A percentile compares a stretch with the other conserved stretches of the same genome.
Evolutionary conservation across 2,888 invertebrate species (phyloP).

Genomic region (Homarus gammarus): DNA sequence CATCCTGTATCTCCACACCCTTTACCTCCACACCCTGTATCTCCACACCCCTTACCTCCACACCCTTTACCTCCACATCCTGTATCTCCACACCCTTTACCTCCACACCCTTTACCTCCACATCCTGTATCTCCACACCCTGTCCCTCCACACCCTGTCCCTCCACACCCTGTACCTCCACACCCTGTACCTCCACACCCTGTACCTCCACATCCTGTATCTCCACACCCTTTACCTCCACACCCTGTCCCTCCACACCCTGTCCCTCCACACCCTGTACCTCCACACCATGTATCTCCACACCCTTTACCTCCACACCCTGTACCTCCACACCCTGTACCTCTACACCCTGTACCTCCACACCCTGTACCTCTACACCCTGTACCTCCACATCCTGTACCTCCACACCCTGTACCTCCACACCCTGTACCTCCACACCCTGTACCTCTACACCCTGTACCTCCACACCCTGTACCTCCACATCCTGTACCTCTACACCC

Average conservation of each 20-base stretch:
- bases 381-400: no score
- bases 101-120: neutral
- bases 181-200: neutral
- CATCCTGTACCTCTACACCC: neutral
- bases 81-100: neutral
- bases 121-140: neutral
- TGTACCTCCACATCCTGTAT: neutral
- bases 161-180: neutral
- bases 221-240: neutral
- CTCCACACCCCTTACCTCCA: neutral
- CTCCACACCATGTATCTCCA: no score
- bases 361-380: no score
- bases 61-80: neutral
- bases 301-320: no score
- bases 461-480: neutral
- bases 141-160: neutral
- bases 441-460: neutral
- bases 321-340: no score
- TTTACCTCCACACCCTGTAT: no score
- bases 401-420: no score
- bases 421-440: neutral
- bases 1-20: no score
- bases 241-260: neutral
- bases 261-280: neutral
- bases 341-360: no score